Evolutionary conservation across 2,888 invertebrate genomes (phyloP), one percentile per base, ranked within the genome.

Genomic region (Spatulosminthurus flaviceps): DNA sequence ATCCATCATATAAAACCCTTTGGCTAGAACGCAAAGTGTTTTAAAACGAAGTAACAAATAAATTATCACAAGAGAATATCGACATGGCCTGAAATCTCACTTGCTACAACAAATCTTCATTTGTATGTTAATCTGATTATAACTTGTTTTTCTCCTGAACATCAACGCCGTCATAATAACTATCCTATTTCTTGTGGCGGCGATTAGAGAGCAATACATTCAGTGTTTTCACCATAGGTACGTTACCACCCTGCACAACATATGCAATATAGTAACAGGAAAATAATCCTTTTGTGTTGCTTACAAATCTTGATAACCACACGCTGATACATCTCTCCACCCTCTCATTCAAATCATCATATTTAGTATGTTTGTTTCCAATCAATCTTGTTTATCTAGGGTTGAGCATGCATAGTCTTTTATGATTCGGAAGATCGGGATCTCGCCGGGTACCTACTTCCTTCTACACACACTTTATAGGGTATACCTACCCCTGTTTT

Each of bases 61-160:
- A 51, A 51, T 51, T 51, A 51, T 51, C 51, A 19, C 9, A n/a
- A 51, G 51, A 51, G 51, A 51, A 51, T 51, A 51, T 51, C 51
- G 51, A 51, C 51, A 51, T n/a, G 51, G 51, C 51, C 51, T 51
- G 16, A 51, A 51, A 51, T 51, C 51, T 51, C 51, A 19, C 51
- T 51, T 51, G 51, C 5, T 51, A 16, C 9, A 51, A 51, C 16
- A 51, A 51, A 51, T 51, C 51, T 51, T 51, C 16, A 51, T 51
- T 51, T 51, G 51, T 51, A 51, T 51, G 51, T 51, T 51, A 51
- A 51, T 51, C 51, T 51, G 51, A 51, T 51, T 51, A 51, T 51
- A 51, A 51, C 51, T 51, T 19, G 51, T 51, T 51, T 19, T 51
- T 19, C 51, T 51, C 51, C 2, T 51, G 16, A 2, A 51, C 51